Base-by-base conservation (phyloP, 2,113 vertebrate genomes). In the Pteruthius melanotis region DNA sequence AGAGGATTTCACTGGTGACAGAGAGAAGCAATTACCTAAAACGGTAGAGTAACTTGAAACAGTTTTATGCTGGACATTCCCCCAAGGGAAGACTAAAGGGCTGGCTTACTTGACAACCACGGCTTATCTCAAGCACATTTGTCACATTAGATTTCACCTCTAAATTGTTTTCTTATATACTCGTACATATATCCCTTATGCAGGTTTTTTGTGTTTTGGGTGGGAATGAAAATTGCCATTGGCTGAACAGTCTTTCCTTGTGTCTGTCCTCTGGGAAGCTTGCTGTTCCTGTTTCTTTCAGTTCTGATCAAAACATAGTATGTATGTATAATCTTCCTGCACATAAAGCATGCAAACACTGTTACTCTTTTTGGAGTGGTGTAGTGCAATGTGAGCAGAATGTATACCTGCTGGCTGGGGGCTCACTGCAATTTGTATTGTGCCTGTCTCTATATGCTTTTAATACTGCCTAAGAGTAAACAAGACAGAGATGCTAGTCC, bases 241-340 rank as follows among this genome's bases (percentile, higher is more conserved):
- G 44, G 59, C 44, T 83, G 66, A 94, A 49, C 18, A 50, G 30
- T 56, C 28, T 83, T 92, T 63, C 63, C 47, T 71, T 63, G 45
- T 84, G 33, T 76, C 68, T 37, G 59, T 77, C 33, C 50, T 68
- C 47, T 4, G 2, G 57, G 50, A 87, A 93, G 61, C 70, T 53
- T 94, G 90, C 60, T 90, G 23, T 85, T 86, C 80, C 91, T 76
- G 60, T 87, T 94, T 94, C 60, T 82, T 71, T 59, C 30, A 60
- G 33, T 91, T 89, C 79, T 95, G 76, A 83, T 85, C 76, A 90
- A 93, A 95, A 95, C 1, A 2, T 33, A 23, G 49, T 8, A 35
- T 26, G 24, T 68, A 50, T 33, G 42, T 71, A 31, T 63, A 57
- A 87, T 63, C 45, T 72, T 49, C 54, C 22, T 95, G 76, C 45